A percentile compares a stretch with the other conserved stretches of the same genome.
Evolutionary conservation across 1,140 invertebrate species (phyloP).

Genomic region (Pectinophora gossypiella): DNA sequence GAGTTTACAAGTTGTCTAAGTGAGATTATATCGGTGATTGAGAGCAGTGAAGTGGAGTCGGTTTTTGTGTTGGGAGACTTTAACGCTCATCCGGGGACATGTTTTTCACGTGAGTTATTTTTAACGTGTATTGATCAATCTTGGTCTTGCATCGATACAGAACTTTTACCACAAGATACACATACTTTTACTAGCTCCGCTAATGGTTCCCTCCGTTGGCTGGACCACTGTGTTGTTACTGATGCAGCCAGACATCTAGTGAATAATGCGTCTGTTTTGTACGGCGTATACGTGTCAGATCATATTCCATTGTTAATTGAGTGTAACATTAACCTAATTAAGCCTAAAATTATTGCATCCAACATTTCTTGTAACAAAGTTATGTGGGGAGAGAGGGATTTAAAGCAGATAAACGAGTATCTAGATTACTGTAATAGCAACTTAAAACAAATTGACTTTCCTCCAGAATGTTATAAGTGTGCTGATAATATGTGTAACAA

Average conservation of each 20-base stretch:
- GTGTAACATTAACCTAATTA: neutral
- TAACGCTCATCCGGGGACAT: neutral
- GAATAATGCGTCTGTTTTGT: neutral
- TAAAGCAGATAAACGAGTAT: neutral
- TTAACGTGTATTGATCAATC: neutral
- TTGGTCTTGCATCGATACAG: conserved; percentile 2
- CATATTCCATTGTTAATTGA: neutral
- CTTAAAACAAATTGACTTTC: neutral
- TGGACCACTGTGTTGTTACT: neutral
- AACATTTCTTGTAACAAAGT: neutral
- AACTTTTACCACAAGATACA: neutral
- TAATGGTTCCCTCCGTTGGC: neutral
- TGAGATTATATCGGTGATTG: conserved; percentile 4
- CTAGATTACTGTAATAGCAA: neutral
- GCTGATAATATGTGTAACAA: neutral
- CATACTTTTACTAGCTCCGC: neutral
- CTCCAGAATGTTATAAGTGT: neutral
- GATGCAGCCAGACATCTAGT: neutral
- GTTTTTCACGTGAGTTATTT: neutral
- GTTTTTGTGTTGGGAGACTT: neutral
- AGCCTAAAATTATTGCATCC: neutral
- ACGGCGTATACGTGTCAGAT: neutral
- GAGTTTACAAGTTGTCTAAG: conserved; percentile 1
- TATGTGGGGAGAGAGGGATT: neutral
- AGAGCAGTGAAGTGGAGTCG: neutral